Conservation (phyloP, 2,113 vertebrate genomes). For the Malaclemys terrapin region DNA sequence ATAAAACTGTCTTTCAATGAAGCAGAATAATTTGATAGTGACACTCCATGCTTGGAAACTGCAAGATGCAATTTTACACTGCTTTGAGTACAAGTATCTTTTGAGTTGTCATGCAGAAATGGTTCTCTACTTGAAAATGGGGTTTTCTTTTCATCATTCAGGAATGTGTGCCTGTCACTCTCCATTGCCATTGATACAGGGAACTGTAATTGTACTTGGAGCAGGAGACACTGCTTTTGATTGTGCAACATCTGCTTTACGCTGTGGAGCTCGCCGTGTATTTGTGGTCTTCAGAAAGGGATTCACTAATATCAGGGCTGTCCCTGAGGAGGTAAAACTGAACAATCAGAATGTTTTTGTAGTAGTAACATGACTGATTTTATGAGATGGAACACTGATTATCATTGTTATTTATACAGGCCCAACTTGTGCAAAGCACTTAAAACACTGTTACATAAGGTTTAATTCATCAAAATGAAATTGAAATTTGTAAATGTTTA, state of each 20-base stretch:
- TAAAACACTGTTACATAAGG: not conserved
- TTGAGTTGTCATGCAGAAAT: slow-evolving; percentile 84
- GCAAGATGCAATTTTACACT: slow-evolving; percentile 88
- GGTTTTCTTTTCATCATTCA: slow-evolving; percentile 83
- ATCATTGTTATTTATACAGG: not conserved
- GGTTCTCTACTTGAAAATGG: slow-evolving; percentile 80
- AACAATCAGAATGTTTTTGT: slow-evolving; percentile 7
- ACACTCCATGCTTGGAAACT: slow-evolving; percentile 81
- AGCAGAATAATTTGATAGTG: slow-evolving; percentile 90
- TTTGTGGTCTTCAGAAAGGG: slow-evolving; percentile 93
- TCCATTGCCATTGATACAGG: slow-evolving; percentile 86
- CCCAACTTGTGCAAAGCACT: not conserved
- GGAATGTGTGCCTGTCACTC: slow-evolving; percentile 92
- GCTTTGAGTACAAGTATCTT: slow-evolving; percentile 84
- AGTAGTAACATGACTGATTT: slow-evolving; percentile 10
- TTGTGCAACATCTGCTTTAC: slow-evolving; percentile 95
- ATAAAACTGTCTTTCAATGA: slow-evolving; percentile 84
- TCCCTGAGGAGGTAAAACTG: slow-evolving; percentile 91
- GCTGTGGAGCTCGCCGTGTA: slow-evolving; percentile 92
- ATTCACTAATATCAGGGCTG: slow-evolving; percentile 92
- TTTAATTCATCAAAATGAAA: slow-evolving; percentile 3
- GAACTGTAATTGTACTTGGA: slow-evolving; percentile 93
- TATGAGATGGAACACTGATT: not conserved
- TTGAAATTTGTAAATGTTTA: slow-evolving; percentile 1
- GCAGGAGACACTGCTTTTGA: slow-evolving; percentile 98